phyloP scores from a whole-genome alignment of 2,113 vertebrate species.

The Scatophagus argus region DNA sequence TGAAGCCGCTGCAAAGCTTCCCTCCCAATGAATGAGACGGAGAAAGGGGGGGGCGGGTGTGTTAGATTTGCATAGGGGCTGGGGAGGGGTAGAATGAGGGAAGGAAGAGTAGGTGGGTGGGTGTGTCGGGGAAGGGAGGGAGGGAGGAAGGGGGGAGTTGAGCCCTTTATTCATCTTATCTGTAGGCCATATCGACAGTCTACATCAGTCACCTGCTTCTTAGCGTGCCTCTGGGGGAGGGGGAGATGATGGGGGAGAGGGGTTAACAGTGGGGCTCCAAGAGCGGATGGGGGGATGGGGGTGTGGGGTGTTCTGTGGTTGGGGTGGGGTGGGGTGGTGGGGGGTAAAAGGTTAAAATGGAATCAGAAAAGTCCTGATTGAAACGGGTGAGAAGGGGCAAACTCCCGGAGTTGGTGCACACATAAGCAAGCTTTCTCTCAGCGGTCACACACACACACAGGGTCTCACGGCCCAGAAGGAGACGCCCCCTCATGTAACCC shows the following conservation, averaged over 20 bases:
- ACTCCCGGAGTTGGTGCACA: slow-evolving; percentile 49
- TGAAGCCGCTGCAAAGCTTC: slow-evolving; percentile 57
- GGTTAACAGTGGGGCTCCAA: slow-evolving; percentile 44
- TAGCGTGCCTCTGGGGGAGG: slow-evolving; percentile 55
- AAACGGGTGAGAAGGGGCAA: slow-evolving; percentile 75
- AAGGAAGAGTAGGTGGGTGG: slow-evolving; percentile 60
- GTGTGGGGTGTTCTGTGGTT: too few relatives aligned
- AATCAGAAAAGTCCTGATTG: slow-evolving; percentile 76
- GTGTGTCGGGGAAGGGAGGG: slow-evolving; percentile 37
- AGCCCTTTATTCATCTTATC: slow-evolving; percentile 77
- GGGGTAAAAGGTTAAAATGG: slow-evolving; percentile 84
- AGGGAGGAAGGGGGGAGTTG: slow-evolving; percentile 73
- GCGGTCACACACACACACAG: slow-evolving; percentile 19
- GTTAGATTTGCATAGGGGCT: slow-evolving; percentile 70
- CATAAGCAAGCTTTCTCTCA: slow-evolving; percentile 42
- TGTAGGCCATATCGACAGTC: slow-evolving; percentile 77
- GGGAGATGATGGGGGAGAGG: slow-evolving; percentile 55
- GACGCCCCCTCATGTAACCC: slow-evolving; percentile 64
- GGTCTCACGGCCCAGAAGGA: slow-evolving; percentile 20
- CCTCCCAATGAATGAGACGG: slow-evolving; percentile 77
- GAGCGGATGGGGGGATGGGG: slow-evolving; percentile 63
- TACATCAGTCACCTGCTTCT: slow-evolving; percentile 86
- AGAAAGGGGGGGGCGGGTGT: slow-evolving; percentile 29
- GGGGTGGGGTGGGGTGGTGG: slow-evolving; percentile 8
- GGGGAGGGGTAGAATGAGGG: slow-evolving; percentile 54